Percentiles rank a stretch among this genome's conserved stretches.
Evolutionary conservation across 2,888 invertebrate species (phyloP).

Genomic region (Hirudinaria manillensis): DNA sequence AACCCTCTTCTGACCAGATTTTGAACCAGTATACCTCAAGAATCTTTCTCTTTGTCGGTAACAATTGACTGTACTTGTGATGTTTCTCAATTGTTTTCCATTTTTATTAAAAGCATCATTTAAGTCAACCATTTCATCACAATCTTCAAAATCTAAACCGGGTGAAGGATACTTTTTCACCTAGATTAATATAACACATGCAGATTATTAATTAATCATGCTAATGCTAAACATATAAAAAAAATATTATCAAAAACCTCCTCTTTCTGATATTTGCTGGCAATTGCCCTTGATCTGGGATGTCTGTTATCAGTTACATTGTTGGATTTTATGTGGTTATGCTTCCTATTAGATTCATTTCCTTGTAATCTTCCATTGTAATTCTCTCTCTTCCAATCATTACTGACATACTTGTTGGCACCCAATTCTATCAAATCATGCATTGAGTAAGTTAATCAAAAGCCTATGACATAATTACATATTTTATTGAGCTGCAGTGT

Average conservation of each 20-base stretch:
- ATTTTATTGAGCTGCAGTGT: too few species aligned
- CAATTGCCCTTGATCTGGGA: background rate
- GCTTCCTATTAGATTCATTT: background rate
- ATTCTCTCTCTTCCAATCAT: slow-evolving; percentile 6
- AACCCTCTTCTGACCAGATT: background rate
- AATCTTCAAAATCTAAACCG: background rate
- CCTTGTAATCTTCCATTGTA: background rate
- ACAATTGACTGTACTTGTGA: too few species aligned
- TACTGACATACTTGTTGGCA: background rate
- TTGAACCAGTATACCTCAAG: too few species aligned
- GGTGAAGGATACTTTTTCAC: too few species aligned
- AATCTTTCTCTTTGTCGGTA: too few species aligned
- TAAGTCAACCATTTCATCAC: background rate
- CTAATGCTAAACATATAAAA: too few species aligned
- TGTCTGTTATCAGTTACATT: background rate
- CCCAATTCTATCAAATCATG: background rate
- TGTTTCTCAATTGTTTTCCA: too few species aligned
- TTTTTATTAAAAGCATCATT: background rate
- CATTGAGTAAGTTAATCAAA: too few species aligned
- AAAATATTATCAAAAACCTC: background rate
- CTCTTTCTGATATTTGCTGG: background rate
- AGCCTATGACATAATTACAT: too few species aligned
- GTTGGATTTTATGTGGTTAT: slow-evolving; percentile 2
- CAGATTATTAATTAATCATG: too few species aligned
- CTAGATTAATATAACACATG: too few species aligned